Evolutionary conservation across 1,140 invertebrate genomes (phyloP).

Genomic region (Notospermus geniculatus): DNA sequence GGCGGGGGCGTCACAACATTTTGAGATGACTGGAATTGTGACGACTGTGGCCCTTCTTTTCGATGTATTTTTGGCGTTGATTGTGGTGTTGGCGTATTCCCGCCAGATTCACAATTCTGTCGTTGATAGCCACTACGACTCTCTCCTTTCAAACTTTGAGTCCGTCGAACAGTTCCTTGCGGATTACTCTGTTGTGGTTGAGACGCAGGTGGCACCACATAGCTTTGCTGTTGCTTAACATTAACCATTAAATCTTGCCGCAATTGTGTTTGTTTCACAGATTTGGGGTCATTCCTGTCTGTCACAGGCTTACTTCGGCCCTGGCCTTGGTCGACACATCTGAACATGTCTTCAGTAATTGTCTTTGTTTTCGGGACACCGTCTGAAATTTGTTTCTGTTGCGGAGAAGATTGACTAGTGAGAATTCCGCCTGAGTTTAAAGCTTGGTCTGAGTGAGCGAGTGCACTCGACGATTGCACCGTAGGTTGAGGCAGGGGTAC

Average conservation of each 20-base stretch:
- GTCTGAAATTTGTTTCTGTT: not conserved
- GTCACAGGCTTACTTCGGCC: not conserved
- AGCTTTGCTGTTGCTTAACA: not conserved
- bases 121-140: not conserved
- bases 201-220: not conserved
- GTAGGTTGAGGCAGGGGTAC: not conserved
- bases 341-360: constrained; percentile 6
- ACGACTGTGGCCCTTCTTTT: too few species aligned
- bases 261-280: not conserved
- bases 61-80: too few species aligned
- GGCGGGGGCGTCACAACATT: too few species aligned
- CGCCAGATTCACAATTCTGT: not conserved
- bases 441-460: not conserved
- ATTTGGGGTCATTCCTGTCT: not conserved
- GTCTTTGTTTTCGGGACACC: not conserved
- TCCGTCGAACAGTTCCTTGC: not conserved
- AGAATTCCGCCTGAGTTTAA: not conserved
- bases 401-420: not conserved
- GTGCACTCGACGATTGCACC: not conserved
- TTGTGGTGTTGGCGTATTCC: too few species aligned
- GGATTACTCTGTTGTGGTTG: not conserved
- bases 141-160: constrained; percentile 7
- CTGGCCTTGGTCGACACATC: not conserved
- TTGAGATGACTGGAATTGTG: too few species aligned
- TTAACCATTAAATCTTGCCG: not conserved